A percentile compares a stretch with the other conserved stretches of the same genome.
Conservation (phyloP, 2,797 vertebrate genomes). For the Protosalanx chinensis region DNA sequence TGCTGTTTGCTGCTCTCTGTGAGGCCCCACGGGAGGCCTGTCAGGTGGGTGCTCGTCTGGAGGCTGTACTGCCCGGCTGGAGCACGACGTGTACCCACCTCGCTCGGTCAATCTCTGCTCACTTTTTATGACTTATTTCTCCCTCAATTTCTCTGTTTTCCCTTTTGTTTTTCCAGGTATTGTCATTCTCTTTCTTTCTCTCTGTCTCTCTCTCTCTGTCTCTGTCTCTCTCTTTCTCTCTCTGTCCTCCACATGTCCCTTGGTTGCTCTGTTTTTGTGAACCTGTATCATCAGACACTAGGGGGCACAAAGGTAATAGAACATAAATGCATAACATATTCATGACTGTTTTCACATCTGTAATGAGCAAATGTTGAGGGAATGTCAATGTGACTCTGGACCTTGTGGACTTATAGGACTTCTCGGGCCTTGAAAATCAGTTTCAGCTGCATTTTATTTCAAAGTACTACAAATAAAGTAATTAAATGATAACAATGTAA, state of each 20-base stretch:
- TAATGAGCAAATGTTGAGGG: neutral
- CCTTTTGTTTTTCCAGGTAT: constrained; percentile 3
- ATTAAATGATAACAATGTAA: neutral
- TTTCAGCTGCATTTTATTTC: too few relatives aligned
- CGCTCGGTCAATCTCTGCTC: neutral
- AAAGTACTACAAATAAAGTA: neutral
- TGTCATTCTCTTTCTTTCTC: neutral
- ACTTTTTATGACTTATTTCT: neutral
- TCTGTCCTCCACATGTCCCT: constrained; percentile 12
- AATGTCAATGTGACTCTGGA: neutral
- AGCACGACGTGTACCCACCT: constrained; percentile 32
- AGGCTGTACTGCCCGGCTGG: constrained; percentile 37
- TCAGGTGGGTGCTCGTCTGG: constrained; percentile 62
- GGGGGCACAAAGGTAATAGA: constrained; percentile 4
- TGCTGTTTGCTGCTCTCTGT: constrained; percentile 45
- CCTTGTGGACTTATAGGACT: neutral
- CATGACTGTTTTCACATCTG: neutral
- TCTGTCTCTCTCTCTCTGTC: neutral
- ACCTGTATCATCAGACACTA: constrained; percentile 24
- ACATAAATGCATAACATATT: constrained; percentile 13
- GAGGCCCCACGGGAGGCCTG: constrained; percentile 31
- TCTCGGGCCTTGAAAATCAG: too few relatives aligned
- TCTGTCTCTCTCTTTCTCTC: neutral
- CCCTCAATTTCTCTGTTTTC: neutral
- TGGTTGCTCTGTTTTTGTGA: constrained; percentile 11